These are phyloP conservation scores for Tachina lurida DNA, from an alignment of 2,888 invertebrate genomes.

Conservation along the genomic window DNA sequence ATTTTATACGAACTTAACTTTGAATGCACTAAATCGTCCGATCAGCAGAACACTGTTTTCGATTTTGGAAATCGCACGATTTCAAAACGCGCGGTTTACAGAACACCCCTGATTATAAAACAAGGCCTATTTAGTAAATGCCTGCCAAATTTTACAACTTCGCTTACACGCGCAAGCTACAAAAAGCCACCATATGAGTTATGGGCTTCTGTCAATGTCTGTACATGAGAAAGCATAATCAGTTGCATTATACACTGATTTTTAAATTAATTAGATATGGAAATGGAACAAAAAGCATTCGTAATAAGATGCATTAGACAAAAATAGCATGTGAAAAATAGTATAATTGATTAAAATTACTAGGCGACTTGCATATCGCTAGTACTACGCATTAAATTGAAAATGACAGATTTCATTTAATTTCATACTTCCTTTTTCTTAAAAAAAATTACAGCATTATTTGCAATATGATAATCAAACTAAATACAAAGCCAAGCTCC, in stretches of 20 bases:
- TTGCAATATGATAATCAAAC: no score
- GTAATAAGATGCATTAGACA: not conserved
- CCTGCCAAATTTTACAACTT: not conserved
- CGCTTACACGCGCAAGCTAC: not conserved
- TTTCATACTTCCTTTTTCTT: no score
- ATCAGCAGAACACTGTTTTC: no score
- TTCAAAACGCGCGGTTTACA: no score
- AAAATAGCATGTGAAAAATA: not conserved
- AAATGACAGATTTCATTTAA: not conserved
- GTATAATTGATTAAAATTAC: no score
- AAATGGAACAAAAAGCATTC: not conserved
- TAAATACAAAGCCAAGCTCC: no score
- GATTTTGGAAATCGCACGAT: no score
- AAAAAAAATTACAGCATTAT: no score
- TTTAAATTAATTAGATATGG: constrained; percentile 29
- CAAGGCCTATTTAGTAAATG: not conserved
- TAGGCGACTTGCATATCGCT: no score
- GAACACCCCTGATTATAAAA: no score
- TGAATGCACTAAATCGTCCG: no score
- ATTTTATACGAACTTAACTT: no score
- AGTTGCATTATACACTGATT: constrained; percentile 10
- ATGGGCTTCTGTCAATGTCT: not conserved
- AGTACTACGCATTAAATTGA: not conserved
- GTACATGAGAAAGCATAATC: constrained; percentile 8
- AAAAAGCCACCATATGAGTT: constrained; percentile 9